Evolutionary conservation across 2,113 vertebrate genomes (phyloP), one percentile per base, ranked within the genome.

Genomic region (Climacteris rufus): DNA sequence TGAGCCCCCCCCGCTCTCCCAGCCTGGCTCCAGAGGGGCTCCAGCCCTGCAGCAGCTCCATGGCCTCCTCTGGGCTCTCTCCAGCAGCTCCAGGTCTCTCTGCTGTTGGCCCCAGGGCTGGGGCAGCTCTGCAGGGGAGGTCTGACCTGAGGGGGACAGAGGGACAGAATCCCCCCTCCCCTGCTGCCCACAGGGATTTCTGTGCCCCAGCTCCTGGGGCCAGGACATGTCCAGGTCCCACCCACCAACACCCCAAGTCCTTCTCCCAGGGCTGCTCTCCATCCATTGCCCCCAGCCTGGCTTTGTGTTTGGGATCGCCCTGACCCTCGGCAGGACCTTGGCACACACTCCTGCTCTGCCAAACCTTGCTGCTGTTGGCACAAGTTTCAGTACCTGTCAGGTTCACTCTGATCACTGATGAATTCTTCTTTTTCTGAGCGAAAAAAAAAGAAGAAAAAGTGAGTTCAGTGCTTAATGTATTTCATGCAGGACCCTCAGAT

Each of bases 1-100:
- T 0, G 49, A 64, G 0, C 59, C 23, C 0, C 0, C 54, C 37
- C 80, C 70, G 54, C 45, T 70, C 66, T 60, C 54, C 65, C 79
- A 82, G 53, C 28, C 52, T 57, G 52, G n/a, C n/a, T 81, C 63
- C 40, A 45, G 30, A 64, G 39, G 61, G 60, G n/a, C 25, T 61
- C 15, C 76, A 79, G 39, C 42, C 27, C 63, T 15, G 39, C 4
- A 47, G 27, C 77, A 68, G 17, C 42, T 68, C 64, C 6, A 3
- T 8, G 59, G 42, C 1, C 17, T 35, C 61, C 25, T 66, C 44
- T 86, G 83, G 44, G 1, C 0, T 13, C 3, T 7, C 40, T 42
- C 30, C 71, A 85, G 60, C 60, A 50, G 30, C 70, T 57, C 60
- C 61, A 42, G 0, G 3, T 75, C 0, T 30, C 65, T 2, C n/a